A percentile compares a stretch with the other conserved stretches of the same genome.
phyloP scores from a whole-genome alignment of 2,113 vertebrate species.

The Buteo buteo region DNA sequence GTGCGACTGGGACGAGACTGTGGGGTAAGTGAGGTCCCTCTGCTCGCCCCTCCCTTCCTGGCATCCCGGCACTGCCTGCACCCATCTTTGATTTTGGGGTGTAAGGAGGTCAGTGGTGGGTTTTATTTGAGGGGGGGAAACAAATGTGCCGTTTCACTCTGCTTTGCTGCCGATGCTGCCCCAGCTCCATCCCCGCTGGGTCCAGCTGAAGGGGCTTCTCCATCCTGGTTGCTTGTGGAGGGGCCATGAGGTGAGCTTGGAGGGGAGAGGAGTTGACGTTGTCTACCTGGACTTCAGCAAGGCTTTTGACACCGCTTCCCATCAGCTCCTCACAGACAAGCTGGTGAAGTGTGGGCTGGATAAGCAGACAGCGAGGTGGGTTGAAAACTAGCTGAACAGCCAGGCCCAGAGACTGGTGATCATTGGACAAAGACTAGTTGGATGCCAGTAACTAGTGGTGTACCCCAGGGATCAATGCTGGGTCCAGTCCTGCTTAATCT shows the following conservation, averaged over 20 bases:
- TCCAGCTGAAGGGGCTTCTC: not conserved
- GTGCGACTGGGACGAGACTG: constrained; percentile 89
- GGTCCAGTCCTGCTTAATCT: not conserved
- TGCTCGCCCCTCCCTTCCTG: rapidly evolving
- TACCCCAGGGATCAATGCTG: not conserved
- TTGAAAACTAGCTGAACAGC: not conserved
- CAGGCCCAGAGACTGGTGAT: not conserved
- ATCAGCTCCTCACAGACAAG: not conserved
- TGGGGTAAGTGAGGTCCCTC: constrained; percentile 76
- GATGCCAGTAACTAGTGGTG: not conserved
- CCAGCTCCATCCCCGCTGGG: not conserved
- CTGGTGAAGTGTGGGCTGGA: not conserved
- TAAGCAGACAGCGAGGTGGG: not conserved
- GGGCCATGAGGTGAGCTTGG: not conserved
- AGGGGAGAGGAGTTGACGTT: not conserved
- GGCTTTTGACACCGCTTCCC: not conserved
- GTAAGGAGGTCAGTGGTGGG: rapidly evolving
- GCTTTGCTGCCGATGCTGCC: not conserved
- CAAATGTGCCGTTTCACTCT: not conserved
- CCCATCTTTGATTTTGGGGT: rapidly evolving
- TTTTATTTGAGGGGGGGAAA: rapidly evolving
- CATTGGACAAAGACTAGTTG: not conserved
- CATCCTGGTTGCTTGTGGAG: not conserved
- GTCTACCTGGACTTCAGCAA: not conserved
- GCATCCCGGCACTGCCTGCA: rapidly evolving